Conservation (phyloP, 2,113 vertebrate species). For the Formicarius rufipectus region DNA sequence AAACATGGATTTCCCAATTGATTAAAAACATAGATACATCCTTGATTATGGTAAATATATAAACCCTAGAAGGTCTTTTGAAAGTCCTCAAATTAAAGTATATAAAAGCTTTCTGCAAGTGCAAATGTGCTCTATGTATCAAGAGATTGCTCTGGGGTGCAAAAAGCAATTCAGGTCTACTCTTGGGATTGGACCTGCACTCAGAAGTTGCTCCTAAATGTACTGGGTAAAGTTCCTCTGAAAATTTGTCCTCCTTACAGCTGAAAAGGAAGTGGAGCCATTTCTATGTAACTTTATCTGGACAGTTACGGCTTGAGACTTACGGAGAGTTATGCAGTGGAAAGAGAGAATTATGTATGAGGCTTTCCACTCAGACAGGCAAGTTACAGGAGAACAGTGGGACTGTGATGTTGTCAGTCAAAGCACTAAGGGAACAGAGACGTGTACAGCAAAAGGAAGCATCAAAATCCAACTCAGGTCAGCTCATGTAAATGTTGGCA, state of each 20-base stretch:
- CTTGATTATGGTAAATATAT: background rate
- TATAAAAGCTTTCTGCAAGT: background rate
- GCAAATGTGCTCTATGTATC: background rate
- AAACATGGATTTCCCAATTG: background rate
- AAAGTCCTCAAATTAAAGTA: background rate
- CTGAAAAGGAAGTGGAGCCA: background rate
- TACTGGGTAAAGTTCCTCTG: background rate
- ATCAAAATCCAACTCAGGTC: background rate
- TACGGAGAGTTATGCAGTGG: fast-evolving
- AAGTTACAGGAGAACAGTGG: background rate
- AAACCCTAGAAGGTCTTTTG: background rate
- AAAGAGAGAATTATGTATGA: background rate
- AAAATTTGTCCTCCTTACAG: background rate
- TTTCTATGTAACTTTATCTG: background rate
- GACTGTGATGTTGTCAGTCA: fast-evolving
- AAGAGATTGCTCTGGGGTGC: background rate
- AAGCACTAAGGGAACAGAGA: background rate
- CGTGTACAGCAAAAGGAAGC: background rate
- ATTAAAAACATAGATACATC: fast-evolving
- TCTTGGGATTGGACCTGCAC: background rate
- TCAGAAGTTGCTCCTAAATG: background rate
- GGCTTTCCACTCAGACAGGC: background rate
- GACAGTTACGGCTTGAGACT: background rate
- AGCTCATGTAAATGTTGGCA: background rate
- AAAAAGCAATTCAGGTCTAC: background rate